Evolutionary conservation across 2,113 vertebrate species (phyloP).

Genomic region (Prietella phreatophila): DNA sequence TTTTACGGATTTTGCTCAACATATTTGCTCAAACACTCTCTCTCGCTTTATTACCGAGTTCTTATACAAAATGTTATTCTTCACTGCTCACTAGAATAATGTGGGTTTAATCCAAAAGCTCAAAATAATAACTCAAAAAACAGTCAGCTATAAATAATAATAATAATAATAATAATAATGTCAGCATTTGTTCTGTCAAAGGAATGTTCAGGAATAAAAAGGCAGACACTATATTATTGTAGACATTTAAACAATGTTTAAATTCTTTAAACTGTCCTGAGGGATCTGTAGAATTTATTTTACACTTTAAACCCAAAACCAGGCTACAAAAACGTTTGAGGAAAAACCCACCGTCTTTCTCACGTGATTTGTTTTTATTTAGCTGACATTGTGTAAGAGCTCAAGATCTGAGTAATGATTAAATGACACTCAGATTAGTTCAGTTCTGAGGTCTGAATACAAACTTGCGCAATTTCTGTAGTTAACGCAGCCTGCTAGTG

Average conservation of each 20-base stretch:
- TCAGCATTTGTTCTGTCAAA: not conserved
- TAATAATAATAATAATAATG: too few species aligned
- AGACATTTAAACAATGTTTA: not conserved
- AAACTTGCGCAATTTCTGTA: not conserved
- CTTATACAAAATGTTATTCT: not conserved
- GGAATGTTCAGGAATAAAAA: not conserved
- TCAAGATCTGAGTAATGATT: not conserved
- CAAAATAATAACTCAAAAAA: too few species aligned
- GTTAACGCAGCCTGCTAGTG: not conserved
- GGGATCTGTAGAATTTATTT: too few species aligned
- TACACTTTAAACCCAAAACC: not conserved
- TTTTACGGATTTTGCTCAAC: too few species aligned
- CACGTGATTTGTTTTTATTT: not conserved
- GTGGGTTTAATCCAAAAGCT: not conserved
- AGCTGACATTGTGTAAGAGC: not conserved
- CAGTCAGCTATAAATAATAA: not conserved
- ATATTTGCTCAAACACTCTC: too few species aligned
- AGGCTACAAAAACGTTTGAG: not conserved
- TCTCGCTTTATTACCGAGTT: too few species aligned
- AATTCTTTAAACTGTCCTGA: not conserved
- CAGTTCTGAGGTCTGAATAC: not conserved
- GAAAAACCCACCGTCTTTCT: not conserved
- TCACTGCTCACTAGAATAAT: not conserved
- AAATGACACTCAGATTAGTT: not conserved
- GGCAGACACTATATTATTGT: not conserved